Percentiles rank a stretch among this genome's conserved stretches.
Evolutionary conservation across 1,140 invertebrate species (phyloP).

Genomic region (Triops cancriformis): DNA sequence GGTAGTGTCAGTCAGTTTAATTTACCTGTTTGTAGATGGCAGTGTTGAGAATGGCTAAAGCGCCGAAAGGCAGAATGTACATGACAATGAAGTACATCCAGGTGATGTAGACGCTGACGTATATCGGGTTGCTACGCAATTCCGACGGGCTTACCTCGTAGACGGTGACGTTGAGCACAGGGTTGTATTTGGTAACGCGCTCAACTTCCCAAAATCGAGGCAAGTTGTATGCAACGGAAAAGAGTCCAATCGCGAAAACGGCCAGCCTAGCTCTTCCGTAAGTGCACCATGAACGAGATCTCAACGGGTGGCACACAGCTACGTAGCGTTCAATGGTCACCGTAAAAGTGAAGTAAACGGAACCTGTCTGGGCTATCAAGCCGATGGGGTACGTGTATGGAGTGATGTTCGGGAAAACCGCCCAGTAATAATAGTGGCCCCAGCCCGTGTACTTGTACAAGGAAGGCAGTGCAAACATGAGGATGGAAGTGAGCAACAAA

Average conservation of each 20-base stretch:
- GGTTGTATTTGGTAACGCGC: not conserved
- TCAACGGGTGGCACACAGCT: slow-evolving; percentile 87
- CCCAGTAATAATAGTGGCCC: slow-evolving; percentile 61
- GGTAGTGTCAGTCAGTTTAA: not conserved
- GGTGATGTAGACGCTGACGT: slow-evolving; percentile 79
- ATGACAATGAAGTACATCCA: slow-evolving; percentile 87
- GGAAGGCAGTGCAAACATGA: slow-evolving; percentile 76
- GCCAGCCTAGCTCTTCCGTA: slow-evolving; percentile 77
- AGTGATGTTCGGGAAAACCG: slow-evolving; percentile 69
- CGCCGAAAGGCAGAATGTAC: slow-evolving; percentile 79
- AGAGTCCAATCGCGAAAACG: slow-evolving; percentile 68
- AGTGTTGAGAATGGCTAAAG: slow-evolving; percentile 74
- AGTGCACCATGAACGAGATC: slow-evolving; percentile 79
- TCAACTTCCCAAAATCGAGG: slow-evolving; percentile 52
- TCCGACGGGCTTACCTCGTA: slow-evolving; percentile 44
- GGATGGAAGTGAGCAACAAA: slow-evolving; percentile 72
- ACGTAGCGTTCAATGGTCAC: slow-evolving; percentile 94
- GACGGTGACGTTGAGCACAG: not conserved
- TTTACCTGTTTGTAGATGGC: slow-evolving; percentile 73
- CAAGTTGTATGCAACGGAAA: slow-evolving; percentile 79
- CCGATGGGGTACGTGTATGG: slow-evolving; percentile 77
- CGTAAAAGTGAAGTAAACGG: slow-evolving; percentile 87
- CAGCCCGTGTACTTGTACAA: slow-evolving; percentile 69
- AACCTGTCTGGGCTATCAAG: slow-evolving; percentile 57
- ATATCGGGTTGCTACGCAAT: slow-evolving; percentile 59